Evolutionary conservation across 2,113 vertebrate genomes (phyloP), one percentile per base, ranked within the genome.

Genomic region (Otus sunia): DNA sequence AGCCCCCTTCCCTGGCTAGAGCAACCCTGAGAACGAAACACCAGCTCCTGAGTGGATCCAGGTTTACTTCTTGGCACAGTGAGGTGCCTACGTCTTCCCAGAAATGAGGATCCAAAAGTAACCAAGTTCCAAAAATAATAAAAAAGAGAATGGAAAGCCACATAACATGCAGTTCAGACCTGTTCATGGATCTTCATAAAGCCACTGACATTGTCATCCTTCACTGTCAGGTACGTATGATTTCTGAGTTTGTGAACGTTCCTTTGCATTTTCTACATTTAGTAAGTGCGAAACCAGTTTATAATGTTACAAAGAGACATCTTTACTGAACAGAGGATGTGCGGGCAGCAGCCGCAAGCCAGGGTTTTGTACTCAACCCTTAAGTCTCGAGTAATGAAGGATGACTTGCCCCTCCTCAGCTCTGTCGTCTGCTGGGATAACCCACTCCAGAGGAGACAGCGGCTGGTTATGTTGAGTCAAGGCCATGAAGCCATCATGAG

Each of bases 181-280:
- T 13, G 12, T 18, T 6, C 25, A 5, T 3, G 37, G 27, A 21
- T 14, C 45, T 39, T 69, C 74, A 60, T 4, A 4, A 22, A 27
- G 45, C 23, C 12, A 20, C 0, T 19, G 81, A 50, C 72, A 20
- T 1, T 12, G 63, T 25, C 75, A 39, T 50, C 87, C 34, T 1
- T 14, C 5, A 4, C 5, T 27, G 37, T 6, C 53, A 55, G 52
- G 17, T 12, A 4, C 0, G 32, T 1, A 21, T 2, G 2, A 19
- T 2, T 71, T 50, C 34, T 10, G 39, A 37, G 55, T 47, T 34
- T 56, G 79, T 10, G 23, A 49, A 47, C 2, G 55, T 25, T 58
- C 80, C 49, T 62, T 15, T 41, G 5, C 32, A 0, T n/a, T 1
- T 68, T 5, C 71, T 12, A 20, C 21, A n/a, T 23, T 23, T 1